Percentiles rank a stretch among this genome's conserved stretches.
Evolutionary conservation across 2,113 vertebrate genomes (phyloP).

Genomic region (Xiphophorus maculatus): DNA sequence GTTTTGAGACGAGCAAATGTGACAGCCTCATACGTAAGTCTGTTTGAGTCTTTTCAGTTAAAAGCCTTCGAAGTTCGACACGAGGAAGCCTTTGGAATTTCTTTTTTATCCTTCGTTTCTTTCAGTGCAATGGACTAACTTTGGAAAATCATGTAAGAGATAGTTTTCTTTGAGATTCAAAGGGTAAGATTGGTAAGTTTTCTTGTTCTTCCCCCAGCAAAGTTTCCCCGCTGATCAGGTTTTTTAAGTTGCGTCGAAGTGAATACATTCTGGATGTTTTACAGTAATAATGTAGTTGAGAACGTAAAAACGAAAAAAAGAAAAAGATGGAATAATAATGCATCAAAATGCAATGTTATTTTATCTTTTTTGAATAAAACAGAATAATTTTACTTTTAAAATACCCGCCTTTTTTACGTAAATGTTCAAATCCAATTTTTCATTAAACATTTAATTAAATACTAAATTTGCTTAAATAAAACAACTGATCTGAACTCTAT

Average conservation of each 20-base stretch:
- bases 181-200: slow-evolving; percentile 68
- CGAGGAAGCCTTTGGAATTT: slow-evolving; percentile 60
- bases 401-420: slow-evolving; percentile 7
- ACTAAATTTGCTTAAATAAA: slow-evolving; percentile 14
- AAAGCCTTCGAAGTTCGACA: slow-evolving; percentile 72
- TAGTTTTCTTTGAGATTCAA: slow-evolving; percentile 68
- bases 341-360: neutral
- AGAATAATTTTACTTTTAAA: neutral
- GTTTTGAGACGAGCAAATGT: slow-evolving; percentile 69
- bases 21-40: slow-evolving; percentile 76
- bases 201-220: slow-evolving; percentile 30
- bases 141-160: slow-evolving; percentile 73
- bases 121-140: slow-evolving; percentile 70
- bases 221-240: slow-evolving; percentile 55
- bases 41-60: slow-evolving; percentile 74
- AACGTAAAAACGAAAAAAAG: slow-evolving; percentile 1
- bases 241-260: slow-evolving; percentile 41
- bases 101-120: slow-evolving; percentile 28
- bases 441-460: neutral
- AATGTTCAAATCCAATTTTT: neutral
- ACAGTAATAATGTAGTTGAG: slow-evolving; percentile 32
- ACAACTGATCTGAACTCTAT: neutral
- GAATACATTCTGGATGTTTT: slow-evolving; percentile 29
- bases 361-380: neutral
- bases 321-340: neutral